Conservation (phyloP, 2,797 vertebrate species). For the Acanthiza pusilla region DNA sequence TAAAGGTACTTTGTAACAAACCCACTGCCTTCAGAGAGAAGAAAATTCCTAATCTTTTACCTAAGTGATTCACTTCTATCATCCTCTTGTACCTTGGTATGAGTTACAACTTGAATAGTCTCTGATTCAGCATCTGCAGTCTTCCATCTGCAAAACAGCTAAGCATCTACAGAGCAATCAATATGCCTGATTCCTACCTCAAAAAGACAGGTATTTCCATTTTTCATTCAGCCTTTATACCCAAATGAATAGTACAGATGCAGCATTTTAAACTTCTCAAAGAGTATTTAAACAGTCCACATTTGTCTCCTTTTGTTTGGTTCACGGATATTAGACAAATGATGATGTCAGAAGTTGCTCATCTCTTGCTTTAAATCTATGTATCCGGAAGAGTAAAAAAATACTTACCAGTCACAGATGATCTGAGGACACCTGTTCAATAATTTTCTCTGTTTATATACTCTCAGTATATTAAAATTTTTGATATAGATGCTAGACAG, state of each 20-base stretch:
- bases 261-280: background rate
- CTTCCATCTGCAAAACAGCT: background rate
- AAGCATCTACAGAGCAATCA: background rate
- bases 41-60: background rate
- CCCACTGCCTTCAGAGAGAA: background rate
- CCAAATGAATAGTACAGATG: background rate
- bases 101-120: background rate
- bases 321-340: background rate
- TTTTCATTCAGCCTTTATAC: background rate
- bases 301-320: background rate
- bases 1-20: background rate
- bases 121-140: background rate
- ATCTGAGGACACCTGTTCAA: background rate
- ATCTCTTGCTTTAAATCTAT: background rate
- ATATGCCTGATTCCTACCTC: background rate
- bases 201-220: background rate
- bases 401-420: background rate
- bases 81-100: background rate
- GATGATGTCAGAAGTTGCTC: background rate
- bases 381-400: background rate
- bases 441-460: background rate
- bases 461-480: background rate
- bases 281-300: background rate
- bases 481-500: background rate
- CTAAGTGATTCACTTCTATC: background rate